Evolutionary conservation across 2,888 invertebrate genomes (phyloP), one percentile per base, ranked within the genome.

Genomic region (Sesia bembeciformis): DNA sequence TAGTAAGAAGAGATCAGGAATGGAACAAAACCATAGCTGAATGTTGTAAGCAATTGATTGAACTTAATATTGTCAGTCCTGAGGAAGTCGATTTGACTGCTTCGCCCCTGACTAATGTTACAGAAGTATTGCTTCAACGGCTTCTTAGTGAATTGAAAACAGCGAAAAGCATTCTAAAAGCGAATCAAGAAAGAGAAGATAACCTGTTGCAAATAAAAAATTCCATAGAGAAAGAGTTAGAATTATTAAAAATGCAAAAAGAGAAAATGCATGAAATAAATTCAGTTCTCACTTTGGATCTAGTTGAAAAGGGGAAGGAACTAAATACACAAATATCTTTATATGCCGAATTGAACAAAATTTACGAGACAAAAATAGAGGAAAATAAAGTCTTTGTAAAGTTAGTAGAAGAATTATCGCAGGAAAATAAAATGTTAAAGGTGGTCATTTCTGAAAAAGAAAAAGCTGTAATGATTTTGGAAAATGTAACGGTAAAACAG

Each of bases 1-100:
- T 88, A 23, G 64, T 84, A 4, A 67, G 67, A 54, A 84, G 71
- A 63, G 84, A 87, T 58, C 57, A 78, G 58, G 73, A 76, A 50
- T 60, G 82, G 39, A 63, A 60, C n/a, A 67, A 72, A 50, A 65
- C 66, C n/a, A 65, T 86, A 6, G 60, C 51, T 42, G 65, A 71
- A 40, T 68, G 72, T 50, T 80, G 68, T 59, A 61, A 66, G 46
- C 75, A 70, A 62, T 68, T 88, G 23, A 40, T 67, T 0, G 63
- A 78, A 49, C 58, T 66, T 49, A 68, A 80, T 46, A 62, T 81
- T 41, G 57, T 83, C 38, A 56, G 60, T 23, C 54, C 63, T 52
- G 60, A 66, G 46, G 64, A 75, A 39, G 57, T 80, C 42, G 66
- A 80, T 61, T 54, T 66, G 4, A 64, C 60, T 23, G 56, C 60